Evolutionary conservation across 2,797 vertebrate species (phyloP), one percentile per base, ranked within the genome.

Genomic region (Euphonia xanthogaster): DNA sequence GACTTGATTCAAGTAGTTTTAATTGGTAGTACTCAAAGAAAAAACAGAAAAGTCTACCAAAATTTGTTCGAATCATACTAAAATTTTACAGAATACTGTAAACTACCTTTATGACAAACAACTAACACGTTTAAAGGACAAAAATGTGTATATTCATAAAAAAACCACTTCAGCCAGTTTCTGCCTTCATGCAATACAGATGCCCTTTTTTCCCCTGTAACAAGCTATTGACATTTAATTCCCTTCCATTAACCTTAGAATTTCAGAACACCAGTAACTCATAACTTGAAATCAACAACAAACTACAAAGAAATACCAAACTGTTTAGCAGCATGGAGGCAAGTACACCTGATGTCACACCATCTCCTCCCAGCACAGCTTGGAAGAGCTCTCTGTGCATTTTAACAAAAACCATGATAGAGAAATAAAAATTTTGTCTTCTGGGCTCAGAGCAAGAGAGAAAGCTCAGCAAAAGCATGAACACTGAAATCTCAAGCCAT

Each of bases 91-190:
- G 3, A 47, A 35, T 40, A 13, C 1, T 10, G 2, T 33, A 50
- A 33, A 4, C 6, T 0, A 24, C 10, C 1, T 39, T 66, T 14
- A 5, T 1, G 4, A 22, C 14, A 55, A 81, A 37, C 3, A 30
- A 15, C 6, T 35, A 51, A 12, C 4, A 12, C 4, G 13, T 3
- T 22, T 14, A 14, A 28, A 58, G 14, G 1, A 33, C 27, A 30
- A 27, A 31, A 16, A 25, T 1, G 1, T 15, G 4, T 6, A 10
- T 4, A 39, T 1, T 6, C 0, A 2, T 1, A 22, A 7, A 31
- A 6, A 35, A 4, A 30, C 3, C 11, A 37, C 20, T 44, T 20
- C 0, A 70, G 23, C 17, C 27, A 22, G 21, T 48, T 75, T 65
- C 45, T 88, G 24, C n/a, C 12, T 42, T 30, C 35, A 10, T 27